Evolutionary conservation across 2,113 vertebrate genomes (phyloP).

Genomic region (Fulmarus glacialis): DNA sequence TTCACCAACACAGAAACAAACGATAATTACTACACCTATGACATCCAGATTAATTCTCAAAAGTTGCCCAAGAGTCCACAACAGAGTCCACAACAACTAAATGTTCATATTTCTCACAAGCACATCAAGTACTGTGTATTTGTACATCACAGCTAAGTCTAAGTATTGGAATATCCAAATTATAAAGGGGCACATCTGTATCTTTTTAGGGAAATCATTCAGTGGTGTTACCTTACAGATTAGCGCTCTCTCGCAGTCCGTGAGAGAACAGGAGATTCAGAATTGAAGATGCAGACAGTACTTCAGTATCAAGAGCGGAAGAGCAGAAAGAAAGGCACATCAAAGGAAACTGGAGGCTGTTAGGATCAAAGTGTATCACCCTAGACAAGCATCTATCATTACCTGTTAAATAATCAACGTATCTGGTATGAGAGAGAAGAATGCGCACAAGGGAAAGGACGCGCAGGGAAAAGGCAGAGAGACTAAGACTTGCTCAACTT

Average conservation of each 20-base stretch:
- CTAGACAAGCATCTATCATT: not conserved
- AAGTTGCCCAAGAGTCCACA: not conserved
- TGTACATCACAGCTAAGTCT: not conserved
- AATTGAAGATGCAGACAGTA: not conserved
- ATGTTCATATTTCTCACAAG: not conserved
- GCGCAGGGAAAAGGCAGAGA: not conserved
- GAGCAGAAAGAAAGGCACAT: not conserved
- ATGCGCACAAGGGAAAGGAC: not conserved
- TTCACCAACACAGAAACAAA: not conserved
- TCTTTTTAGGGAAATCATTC: not conserved
- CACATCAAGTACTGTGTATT: not conserved
- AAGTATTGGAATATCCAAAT: not conserved
- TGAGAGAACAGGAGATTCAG: not conserved
- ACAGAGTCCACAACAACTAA: not conserved
- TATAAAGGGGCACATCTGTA: not conserved
- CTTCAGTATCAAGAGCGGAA: not conserved
- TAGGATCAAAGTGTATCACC: not conserved
- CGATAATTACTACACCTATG: not conserved
- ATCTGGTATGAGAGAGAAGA: not conserved
- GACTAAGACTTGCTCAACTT: not conserved
- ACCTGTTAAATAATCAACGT: not conserved
- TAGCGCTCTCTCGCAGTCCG: rapidly evolving
- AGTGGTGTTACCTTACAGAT: not conserved
- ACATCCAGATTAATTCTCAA: not conserved
- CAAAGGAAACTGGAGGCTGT: not conserved